Evolutionary conservation across 2,797 vertebrate genomes (phyloP), one percentile per base, ranked within the genome.

Genomic region (Cottoperca gobio): DNA sequence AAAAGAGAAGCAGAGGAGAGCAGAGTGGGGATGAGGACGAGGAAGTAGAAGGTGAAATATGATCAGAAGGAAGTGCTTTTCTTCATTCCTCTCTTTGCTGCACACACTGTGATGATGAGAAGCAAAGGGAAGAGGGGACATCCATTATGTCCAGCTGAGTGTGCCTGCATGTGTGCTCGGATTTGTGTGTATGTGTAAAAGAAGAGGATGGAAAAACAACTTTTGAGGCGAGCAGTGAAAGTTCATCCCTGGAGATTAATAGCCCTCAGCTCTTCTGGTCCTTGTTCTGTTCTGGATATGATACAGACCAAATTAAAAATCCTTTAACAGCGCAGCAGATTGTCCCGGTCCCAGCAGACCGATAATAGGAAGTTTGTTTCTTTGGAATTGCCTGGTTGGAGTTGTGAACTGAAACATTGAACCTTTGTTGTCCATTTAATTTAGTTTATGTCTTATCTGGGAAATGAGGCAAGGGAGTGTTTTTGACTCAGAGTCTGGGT

Each of bases 281-380:
- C 82, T 73, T 86, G 77, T 86, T 82, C 72, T 79, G 73, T 78
- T 82, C 75, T 88, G 85, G 83, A 80, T 88, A 73, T 79, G 82
- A 88, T 88, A 84, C 83, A 88, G 85, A 91, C 43, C 88, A 85
- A 93, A 93, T 94, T 91, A 92, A 91, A 93, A 92, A 89, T 78
- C 81, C 63, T 85, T 85, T 84, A 80, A 73, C 48, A 4, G 37
- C 46, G 71, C 76, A 73, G 78, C 74, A 84, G 75, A 77, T 67
- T 78, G 67, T 76, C 70, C 60, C 13, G 50, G 2, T 75, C 63
- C 76, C 79, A 45, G 3, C 74, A 54, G 50, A 39, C 57, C 3
- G 17, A 83, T 67, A 76, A 60, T 50, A 33, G 66, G 50, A 69
- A 43, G 68, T 71, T 82, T 68, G 33, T 82, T 86, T 61, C 43